Conservation (phyloP, 2,797 vertebrate species). For the Dipus sagitta region DNA sequence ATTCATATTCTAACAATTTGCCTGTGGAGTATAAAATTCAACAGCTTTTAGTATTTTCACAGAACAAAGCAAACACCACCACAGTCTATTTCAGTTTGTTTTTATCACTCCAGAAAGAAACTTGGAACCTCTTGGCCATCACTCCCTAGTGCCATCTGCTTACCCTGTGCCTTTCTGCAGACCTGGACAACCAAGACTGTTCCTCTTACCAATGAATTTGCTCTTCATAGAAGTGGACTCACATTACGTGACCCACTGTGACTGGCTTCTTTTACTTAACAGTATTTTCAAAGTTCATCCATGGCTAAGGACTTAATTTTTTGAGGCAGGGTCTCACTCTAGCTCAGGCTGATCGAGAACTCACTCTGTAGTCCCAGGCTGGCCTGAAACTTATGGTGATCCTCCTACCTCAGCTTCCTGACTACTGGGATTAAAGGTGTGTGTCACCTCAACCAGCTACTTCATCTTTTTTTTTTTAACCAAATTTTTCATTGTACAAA, state of each 20-base stretch:
- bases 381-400: too few species aligned
- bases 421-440: too few species aligned
- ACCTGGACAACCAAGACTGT: not conserved
- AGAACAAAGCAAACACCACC: constrained; percentile 31
- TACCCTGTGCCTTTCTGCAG: not conserved
- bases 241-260: constrained; percentile 20
- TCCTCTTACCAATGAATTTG: constrained; percentile 1
- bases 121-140: not conserved
- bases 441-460: too few species aligned
- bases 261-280: constrained; percentile 49
- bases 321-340: too few species aligned
- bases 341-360: too few species aligned
- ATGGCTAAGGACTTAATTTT: constrained; percentile 19
- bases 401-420: too few species aligned
- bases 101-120: constrained; percentile 35
- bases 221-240: constrained; percentile 49
- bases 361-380: too few species aligned
- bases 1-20: constrained; percentile 56
- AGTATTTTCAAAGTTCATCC: constrained; percentile 24
- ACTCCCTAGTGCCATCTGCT: not conserved
- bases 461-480: too few species aligned
- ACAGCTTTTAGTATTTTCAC: constrained; percentile 24
- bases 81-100: constrained; percentile 32
- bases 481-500: constrained; percentile 25
- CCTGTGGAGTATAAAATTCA: not conserved